Evolutionary conservation across 2,113 vertebrate species (phyloP).

Genomic region (Notiomystis cincta): DNA sequence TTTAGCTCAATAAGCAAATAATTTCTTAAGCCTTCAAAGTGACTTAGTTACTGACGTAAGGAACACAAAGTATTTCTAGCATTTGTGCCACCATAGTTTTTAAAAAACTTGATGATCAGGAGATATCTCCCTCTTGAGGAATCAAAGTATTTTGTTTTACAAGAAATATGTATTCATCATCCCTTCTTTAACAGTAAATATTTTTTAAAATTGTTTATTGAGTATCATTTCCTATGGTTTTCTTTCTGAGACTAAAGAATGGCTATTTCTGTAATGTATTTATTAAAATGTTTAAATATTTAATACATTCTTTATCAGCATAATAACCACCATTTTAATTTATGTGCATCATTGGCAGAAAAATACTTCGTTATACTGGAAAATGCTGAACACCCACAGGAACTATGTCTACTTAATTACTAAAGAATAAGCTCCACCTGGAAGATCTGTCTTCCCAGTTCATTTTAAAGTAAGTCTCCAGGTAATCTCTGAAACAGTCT

Average conservation of each 20-base stretch:
- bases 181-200: conserved; percentile 54
- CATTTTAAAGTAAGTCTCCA: conserved; percentile 65
- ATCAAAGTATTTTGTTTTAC: background rate
- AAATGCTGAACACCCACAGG: conserved; percentile 66
- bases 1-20: conserved; percentile 1
- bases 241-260: conserved; percentile 32
- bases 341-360: conserved; percentile 57
- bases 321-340: conserved; percentile 56
- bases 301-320: conserved; percentile 37
- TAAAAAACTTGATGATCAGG: conserved; percentile 26
- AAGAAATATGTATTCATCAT: conserved; percentile 41
- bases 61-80: background rate
- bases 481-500: conserved; percentile 62
- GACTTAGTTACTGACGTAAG: background rate
- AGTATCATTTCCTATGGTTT: background rate
- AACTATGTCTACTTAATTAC: conserved; percentile 75
- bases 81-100: conserved; percentile 37
- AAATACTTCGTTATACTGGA: conserved; percentile 53
- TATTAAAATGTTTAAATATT: conserved; percentile 71
- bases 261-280: conserved; percentile 58
- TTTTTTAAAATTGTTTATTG: conserved; percentile 42
- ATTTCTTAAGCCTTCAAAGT: background rate
- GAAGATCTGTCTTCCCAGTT: conserved; percentile 58
- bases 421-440: conserved; percentile 69
- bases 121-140: conserved; percentile 15